A percentile compares a stretch with the other conserved stretches of the same genome.
Conservation (phyloP, 2,888 invertebrate species). For the Tribolium freemani region DNA sequence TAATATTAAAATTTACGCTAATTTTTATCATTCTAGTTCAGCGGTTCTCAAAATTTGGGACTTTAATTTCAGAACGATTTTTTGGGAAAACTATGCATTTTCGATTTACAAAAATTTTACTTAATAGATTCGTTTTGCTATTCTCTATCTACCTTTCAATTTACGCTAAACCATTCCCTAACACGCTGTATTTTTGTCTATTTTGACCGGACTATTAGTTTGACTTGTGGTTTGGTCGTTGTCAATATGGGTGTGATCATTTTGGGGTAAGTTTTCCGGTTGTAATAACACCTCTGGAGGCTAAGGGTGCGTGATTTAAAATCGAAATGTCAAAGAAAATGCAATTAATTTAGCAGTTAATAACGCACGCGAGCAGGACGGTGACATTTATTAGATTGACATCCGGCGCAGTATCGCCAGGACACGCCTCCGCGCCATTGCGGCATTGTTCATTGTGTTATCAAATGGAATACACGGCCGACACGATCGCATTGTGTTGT, state of each 20-base stretch:
- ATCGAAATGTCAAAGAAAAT: slow-evolving; percentile 54
- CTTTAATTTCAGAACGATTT: too few species aligned
- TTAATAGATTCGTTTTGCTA: too few species aligned
- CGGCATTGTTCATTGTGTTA: slow-evolving; percentile 51
- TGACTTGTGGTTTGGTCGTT: neutral
- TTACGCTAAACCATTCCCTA: too few species aligned
- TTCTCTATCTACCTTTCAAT: too few species aligned
- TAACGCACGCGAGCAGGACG: slow-evolving; percentile 55
- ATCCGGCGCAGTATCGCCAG: slow-evolving; percentile 51
- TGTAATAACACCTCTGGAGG: slow-evolving; percentile 21
- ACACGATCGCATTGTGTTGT: slow-evolving; percentile 43
- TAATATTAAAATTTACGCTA: too few species aligned
- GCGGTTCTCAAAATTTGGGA: too few species aligned
- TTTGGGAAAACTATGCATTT: too few species aligned
- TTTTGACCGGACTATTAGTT: too few species aligned
- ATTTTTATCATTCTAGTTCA: too few species aligned
- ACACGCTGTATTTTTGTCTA: too few species aligned
- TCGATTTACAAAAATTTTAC: too few species aligned
- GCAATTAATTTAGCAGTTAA: slow-evolving; percentile 57
- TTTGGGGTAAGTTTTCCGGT: neutral
- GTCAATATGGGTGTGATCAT: slow-evolving; percentile 11
- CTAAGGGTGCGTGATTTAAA: slow-evolving; percentile 55
- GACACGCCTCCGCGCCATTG: slow-evolving; percentile 52
- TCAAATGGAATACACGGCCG: slow-evolving; percentile 43
- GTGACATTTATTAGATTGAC: slow-evolving; percentile 59